Conservation (phyloP, 2,888 invertebrate species). For the Chaitophorus viminalis region DNA sequence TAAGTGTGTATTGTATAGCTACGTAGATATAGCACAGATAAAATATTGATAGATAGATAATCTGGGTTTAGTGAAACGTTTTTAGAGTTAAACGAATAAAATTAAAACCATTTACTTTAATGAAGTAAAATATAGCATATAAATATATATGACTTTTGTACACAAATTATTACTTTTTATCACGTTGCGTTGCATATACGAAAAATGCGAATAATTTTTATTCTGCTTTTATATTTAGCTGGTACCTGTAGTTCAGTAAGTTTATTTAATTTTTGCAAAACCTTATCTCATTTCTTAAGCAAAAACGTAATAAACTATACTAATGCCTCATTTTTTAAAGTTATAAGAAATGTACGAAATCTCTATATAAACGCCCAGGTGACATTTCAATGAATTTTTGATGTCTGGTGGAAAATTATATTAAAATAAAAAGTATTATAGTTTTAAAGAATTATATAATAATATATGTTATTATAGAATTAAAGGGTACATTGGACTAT, state of each 20-base stretch:
- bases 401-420: not conserved
- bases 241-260: not conserved
- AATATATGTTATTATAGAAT: not conserved
- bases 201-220: not conserved
- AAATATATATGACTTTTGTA: not conserved
- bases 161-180: not conserved
- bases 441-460: not conserved
- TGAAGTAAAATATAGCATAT: not conserved
- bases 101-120: not conserved
- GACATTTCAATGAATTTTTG: not conserved
- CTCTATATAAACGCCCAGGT: not conserved
- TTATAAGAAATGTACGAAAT: not conserved
- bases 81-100: not conserved
- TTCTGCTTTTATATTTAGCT: not conserved
- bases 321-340: not conserved
- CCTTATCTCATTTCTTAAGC: not conserved
- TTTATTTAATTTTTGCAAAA: not conserved
- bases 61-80: not conserved
- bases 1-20: not conserved
- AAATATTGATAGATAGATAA: not conserved
- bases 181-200: not conserved
- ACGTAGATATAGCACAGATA: not conserved
- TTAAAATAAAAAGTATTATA: not conserved
- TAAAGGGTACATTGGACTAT: not conserved
- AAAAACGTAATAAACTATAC: not conserved